Evolutionary conservation across 2,888 invertebrate species (phyloP).

Genomic region (Ypsolopha scabrella): DNA sequence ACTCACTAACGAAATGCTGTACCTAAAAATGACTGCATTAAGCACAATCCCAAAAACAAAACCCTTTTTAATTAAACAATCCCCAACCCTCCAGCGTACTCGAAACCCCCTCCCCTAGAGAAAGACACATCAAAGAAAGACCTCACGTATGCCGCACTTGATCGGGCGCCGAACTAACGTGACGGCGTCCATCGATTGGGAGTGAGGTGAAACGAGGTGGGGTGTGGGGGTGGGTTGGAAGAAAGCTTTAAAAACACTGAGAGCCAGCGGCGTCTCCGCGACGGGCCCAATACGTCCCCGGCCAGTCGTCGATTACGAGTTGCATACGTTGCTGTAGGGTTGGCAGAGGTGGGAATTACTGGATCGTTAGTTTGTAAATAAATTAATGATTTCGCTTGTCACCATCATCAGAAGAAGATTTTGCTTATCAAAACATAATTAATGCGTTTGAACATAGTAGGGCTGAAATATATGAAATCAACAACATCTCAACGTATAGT

Average conservation of each 20-base stretch:
- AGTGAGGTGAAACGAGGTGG: neutral
- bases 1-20: too few relatives aligned
- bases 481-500: too few relatives aligned
- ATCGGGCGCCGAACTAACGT: conserved; percentile 57
- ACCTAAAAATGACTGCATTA: neutral
- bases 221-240: conserved; percentile 19
- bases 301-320: conserved; percentile 60
- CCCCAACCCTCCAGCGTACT: conserved; percentile 16
- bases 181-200: conserved; percentile 61
- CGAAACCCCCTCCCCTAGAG: conserved; percentile 11
- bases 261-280: conserved; percentile 52
- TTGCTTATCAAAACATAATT: too few relatives aligned
- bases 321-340: conserved; percentile 43
- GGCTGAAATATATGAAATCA: too few relatives aligned
- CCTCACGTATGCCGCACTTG: conserved; percentile 59
- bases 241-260: conserved; percentile 45
- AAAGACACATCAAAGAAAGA: conserved; percentile 60
- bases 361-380: neutral
- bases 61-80: conserved; percentile 18
- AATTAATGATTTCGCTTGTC: conserved; percentile 4
- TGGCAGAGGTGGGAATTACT: conserved; percentile 15
- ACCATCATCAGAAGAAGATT: too few relatives aligned
- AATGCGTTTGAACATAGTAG: too few relatives aligned
- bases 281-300: conserved; percentile 64
- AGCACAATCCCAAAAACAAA: conserved; percentile 10